Base-by-base conservation (phyloP, 2,113 vertebrate species). In the Catagonus wagneri region DNA sequence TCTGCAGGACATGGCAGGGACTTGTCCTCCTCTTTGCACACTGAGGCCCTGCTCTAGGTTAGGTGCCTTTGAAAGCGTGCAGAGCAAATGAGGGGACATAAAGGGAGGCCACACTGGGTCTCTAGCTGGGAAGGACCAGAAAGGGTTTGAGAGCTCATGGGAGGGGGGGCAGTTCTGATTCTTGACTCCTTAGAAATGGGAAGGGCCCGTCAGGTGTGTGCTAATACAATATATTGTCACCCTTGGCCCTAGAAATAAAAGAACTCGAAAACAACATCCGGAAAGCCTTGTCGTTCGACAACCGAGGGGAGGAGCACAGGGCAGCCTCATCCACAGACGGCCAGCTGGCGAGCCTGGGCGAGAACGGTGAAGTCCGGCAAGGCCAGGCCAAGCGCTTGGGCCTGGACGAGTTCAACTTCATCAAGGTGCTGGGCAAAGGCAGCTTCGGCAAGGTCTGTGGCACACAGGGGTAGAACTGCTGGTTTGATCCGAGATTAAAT, bases 381-480 rank as follows among this genome's bases (percentile, higher is more conserved):
- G 95, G 98, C 87, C 99, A 99, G 98, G 98, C 97, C 89, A 99
- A 99, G 98, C 98, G 99, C 98, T 99, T 99, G 98, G 99, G 97
- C 94, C 99, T 99, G 58, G 99, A 99, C 84, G 99, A 99, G 97
- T 99, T 99, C 98, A 99, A 99, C 97, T 99, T 99, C 96, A 99
- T 99, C 98, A 99, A 99, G 98, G 99, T 99, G 92, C 98, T 99
- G 98, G 99, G 99, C 89, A 99, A 99, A 98, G 99, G 99, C 98
- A 99, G 99, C 98, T 99, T 99, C 91, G 99, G 99, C 97, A 99
- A 99, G 99, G 99, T 99, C 65, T 60, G 98, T 97, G n/a, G 39
- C 16, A 1, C 7, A 5, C 1, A 0, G 3, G 56, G 39, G 52
- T 13, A 7, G 36, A 56, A 4, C 12, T n/a, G 54, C 15, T 68